Percentiles rank a stretch among this genome's conserved stretches.
These are phyloP conservation scores for Coreoperca whiteheadi DNA, from an alignment of 2,113 vertebrate genomes.

Conservation along the genomic window DNA sequence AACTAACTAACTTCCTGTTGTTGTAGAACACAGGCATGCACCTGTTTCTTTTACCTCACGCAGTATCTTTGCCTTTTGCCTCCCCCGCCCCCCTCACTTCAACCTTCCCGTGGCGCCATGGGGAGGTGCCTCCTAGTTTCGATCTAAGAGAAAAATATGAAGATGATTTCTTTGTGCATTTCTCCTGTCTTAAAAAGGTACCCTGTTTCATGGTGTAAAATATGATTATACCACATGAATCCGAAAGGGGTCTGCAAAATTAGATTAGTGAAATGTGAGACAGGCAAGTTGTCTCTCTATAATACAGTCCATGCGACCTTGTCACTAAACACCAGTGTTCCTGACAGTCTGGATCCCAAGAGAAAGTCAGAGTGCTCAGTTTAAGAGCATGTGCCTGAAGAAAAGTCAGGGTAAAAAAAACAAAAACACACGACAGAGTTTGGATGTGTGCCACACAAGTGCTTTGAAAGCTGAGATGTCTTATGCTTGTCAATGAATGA, in stretches of 20 bases:
- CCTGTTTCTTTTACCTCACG: too few relatives aligned
- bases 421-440: neutral
- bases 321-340: conserved; percentile 26
- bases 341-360: conserved; percentile 16
- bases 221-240: neutral
- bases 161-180: too few relatives aligned
- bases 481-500: neutral
- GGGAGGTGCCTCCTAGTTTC: too few relatives aligned
- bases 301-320: conserved; percentile 28
- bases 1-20: too few relatives aligned
- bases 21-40: too few relatives aligned
- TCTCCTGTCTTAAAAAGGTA: too few relatives aligned
- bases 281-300: conserved; percentile 1
- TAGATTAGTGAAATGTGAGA: conserved; percentile 7
- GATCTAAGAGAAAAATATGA: too few relatives aligned
- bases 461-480: conserved; percentile 1
- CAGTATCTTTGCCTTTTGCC: too few relatives aligned
- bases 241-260: neutral
- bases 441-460: conserved; percentile 13
- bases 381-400: neutral
- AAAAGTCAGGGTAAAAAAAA: conserved; percentile 32
- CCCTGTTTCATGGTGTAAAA: neutral
- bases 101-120: too few relatives aligned
- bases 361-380: conserved; percentile 5
- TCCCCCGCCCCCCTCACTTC: too few relatives aligned